These are phyloP conservation scores for Ochotona princeps DNA, from an alignment of 2,113 vertebrate genomes.

Conservation along the genomic window DNA sequence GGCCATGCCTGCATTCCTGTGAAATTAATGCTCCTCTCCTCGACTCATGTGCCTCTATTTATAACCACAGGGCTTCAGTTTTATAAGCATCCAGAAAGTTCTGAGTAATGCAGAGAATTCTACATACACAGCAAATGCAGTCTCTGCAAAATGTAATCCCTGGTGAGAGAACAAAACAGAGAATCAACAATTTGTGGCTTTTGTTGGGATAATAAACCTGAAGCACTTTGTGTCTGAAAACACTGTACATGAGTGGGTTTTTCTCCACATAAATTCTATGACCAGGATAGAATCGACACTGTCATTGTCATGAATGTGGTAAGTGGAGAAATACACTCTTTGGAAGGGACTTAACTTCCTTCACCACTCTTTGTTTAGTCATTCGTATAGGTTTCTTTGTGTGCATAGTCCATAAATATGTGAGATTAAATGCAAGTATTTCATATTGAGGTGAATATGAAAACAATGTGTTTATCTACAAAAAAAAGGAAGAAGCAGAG, in stretches of 20 bases:
- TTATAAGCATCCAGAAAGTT: slow-evolving; percentile 66
- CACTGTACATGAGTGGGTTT: not conserved
- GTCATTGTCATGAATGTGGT: not conserved
- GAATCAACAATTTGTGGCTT: slow-evolving; percentile 59
- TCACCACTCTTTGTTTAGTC: not conserved
- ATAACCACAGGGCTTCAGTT: slow-evolving; percentile 81
- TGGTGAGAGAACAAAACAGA: slow-evolving; percentile 61
- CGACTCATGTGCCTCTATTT: slow-evolving; percentile 88
- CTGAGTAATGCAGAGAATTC: slow-evolving; percentile 67
- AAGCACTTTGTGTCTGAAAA: slow-evolving; percentile 57
- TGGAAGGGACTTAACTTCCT: not conserved
- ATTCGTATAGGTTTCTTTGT: not conserved
- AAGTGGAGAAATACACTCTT: slow-evolving; percentile 37
- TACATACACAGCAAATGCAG: slow-evolving; percentile 56
- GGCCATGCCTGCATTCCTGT: slow-evolving; percentile 86
- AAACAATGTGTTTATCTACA: not conserved
- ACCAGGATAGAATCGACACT: not conserved
- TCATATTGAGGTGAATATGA: not conserved
- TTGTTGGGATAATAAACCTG: slow-evolving; percentile 71
- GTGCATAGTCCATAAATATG: not conserved
- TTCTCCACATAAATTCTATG: slow-evolving; percentile 31
- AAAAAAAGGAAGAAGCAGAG: not conserved
- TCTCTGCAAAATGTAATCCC: slow-evolving; percentile 60
- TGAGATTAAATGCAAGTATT: not conserved
- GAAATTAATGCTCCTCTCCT: slow-evolving; percentile 87